Evolutionary conservation across 2,888 invertebrate genomes (phyloP).

Genomic region (Machimus atricapillus): DNA sequence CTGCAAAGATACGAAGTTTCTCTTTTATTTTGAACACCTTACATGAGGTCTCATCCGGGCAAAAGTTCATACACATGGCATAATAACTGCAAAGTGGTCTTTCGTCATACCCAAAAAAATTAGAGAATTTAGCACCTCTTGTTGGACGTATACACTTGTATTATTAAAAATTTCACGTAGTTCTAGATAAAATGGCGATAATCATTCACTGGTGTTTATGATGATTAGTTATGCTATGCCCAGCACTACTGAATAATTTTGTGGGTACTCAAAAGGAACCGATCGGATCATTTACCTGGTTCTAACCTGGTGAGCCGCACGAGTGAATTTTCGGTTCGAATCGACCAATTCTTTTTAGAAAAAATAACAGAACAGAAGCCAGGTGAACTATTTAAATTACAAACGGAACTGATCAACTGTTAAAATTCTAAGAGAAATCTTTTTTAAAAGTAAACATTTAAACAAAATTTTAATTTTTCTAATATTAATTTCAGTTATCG

Average conservation of each 20-base stretch:
- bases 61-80: background rate
- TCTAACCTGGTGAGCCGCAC: background rate
- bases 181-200: background rate
- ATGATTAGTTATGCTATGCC: background rate
- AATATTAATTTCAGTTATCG: slow-evolving; percentile 63
- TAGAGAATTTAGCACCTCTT: background rate
- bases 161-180: background rate
- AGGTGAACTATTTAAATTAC: no score
- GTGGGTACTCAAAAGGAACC: background rate
- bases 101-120: background rate
- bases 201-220: background rate
- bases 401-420: background rate
- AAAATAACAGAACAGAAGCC: background rate
- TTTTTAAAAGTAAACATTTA: background rate
- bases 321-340: background rate
- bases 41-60: background rate
- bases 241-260: background rate
- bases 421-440: background rate
- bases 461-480: background rate
- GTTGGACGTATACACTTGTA: background rate
- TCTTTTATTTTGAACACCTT: background rate
- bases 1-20: background rate
- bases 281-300: background rate
- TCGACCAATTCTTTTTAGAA: background rate
- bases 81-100: background rate